Evolutionary conservation across 2,797 vertebrate genomes (phyloP), one percentile per base, ranked within the genome.

Genomic region (Hydrocynus forskahlii): DNA sequence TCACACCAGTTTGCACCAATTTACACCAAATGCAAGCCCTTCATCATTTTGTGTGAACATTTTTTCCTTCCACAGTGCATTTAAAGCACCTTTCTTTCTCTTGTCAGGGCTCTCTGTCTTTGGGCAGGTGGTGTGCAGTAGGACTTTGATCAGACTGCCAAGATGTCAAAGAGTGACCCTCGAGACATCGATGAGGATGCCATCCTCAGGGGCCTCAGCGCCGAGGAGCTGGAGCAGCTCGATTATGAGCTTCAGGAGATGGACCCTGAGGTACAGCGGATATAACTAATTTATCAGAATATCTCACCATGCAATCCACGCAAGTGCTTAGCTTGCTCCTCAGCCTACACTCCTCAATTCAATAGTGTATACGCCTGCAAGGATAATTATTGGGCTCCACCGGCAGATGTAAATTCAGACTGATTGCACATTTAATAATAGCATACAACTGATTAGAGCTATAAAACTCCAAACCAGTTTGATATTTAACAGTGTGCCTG

Each of bases 151-250:
- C 79, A 69, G 83, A 81, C 86, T 81, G 88, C 66, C 92, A 87
- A 83, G 89, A 95, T 95, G 95, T 94, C 94, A 38, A 88, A 90
- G 82, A 88, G 93, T 76, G 97, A 99, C 87, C 98, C 98, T 85
- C 93, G 96, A 89, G 96, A 99, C 92, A 97, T 99, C 21, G 97
- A 99, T 4, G 97, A 99, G 94, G 97, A 99, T 88, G 95, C 96
- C 85, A 95, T 99, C 94, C 95, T 99, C 84, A 94, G 2, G 87
- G 96, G 95, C 83, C 91, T 99, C 89, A 97, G 96, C 0, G 88
- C 96, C 0, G 95, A 96, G 80, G 97, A 99, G 90, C 92, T 99
- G 89, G 96, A 94, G 0, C 90, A 94, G 90, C 95, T 99, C 84
- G 97, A 99, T 75, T 79, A 69, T 43, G 97, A 99, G 86, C 95